These are phyloP conservation scores for Pogoniulus pusillus DNA, from an alignment of 2,797 vertebrate species.

Conservation along the genomic window DNA sequence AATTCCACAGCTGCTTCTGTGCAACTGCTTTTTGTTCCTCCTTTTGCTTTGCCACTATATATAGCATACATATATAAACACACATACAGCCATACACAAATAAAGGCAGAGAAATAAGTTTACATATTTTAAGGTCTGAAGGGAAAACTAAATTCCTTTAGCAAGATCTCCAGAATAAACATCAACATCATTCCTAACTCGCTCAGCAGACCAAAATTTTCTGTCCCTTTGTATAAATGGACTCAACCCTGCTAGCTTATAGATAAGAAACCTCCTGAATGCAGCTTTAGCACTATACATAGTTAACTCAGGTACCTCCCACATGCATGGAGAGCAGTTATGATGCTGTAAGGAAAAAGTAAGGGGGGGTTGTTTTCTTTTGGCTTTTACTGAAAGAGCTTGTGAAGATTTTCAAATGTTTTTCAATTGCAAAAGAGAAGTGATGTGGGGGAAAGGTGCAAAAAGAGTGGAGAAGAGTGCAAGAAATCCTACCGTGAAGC, in stretches of 20 bases:
- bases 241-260: not conserved
- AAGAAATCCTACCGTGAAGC: slow-evolving; percentile 89
- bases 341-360: not conserved
- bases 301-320: not conserved
- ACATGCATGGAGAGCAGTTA: not conserved
- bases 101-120: slow-evolving; percentile 21
- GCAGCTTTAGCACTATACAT: not conserved
- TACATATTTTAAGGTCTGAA: slow-evolving; percentile 9
- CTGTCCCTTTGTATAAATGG: not conserved
- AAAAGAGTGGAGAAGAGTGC: not conserved
- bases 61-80: not conserved
- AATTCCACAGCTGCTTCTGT: not conserved
- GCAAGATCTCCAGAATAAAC: slow-evolving; percentile 2
- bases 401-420: not conserved
- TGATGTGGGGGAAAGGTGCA: not conserved
- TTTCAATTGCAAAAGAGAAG: not conserved
- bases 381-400: not conserved
- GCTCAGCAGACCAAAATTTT: not conserved
- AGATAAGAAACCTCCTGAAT: not conserved
- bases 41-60: not conserved
- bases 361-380: not conserved
- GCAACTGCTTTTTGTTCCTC: not conserved
- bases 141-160: slow-evolving; percentile 12
- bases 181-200: not conserved
- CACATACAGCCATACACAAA: not conserved